Evolutionary conservation across 1,140 invertebrate genomes (phyloP).

Genomic region (Drosophila sucinea): DNA sequence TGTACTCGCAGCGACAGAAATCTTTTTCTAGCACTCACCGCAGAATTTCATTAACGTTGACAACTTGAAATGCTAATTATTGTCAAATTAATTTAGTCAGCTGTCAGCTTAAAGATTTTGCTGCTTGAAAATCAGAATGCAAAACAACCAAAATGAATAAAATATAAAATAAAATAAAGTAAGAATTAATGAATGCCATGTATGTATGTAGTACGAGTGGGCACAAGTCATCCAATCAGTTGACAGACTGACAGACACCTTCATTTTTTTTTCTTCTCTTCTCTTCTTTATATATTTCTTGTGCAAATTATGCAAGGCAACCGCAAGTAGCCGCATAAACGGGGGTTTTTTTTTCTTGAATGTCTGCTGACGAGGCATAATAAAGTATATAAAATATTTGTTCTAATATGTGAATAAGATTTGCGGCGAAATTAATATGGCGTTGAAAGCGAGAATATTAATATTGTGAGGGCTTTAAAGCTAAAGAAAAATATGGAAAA

Average conservation of each 20-base stretch:
- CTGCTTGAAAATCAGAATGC: slow-evolving; percentile 17
- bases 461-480: neutral
- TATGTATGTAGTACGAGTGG: slow-evolving; percentile 29
- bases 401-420: slow-evolving; percentile 43
- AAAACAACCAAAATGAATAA: slow-evolving; percentile 50
- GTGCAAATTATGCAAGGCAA: slow-evolving; percentile 6
- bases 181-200: slow-evolving; percentile 75
- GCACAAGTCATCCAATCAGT: slow-evolving; percentile 61
- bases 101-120: slow-evolving; percentile 81
- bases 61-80: slow-evolving; percentile 83
- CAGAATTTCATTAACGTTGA: slow-evolving; percentile 80
- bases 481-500: neutral
- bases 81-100: slow-evolving; percentile 83
- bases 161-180: slow-evolving; percentile 59
- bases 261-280: slow-evolving; percentile 36
- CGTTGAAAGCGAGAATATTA: slow-evolving; percentile 10
- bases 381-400: slow-evolving; percentile 51
- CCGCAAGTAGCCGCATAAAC: neutral
- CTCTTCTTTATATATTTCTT: neutral
- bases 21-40: slow-evolving; percentile 11
- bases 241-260: slow-evolving; percentile 71
- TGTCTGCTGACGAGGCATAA: slow-evolving; percentile 42
- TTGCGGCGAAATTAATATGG: slow-evolving; percentile 48
- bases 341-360: neutral
- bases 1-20: slow-evolving; percentile 9